These are phyloP conservation scores for Limonius californicus DNA, from an alignment of 1,140 invertebrate species.

Conservation along the genomic window DNA sequence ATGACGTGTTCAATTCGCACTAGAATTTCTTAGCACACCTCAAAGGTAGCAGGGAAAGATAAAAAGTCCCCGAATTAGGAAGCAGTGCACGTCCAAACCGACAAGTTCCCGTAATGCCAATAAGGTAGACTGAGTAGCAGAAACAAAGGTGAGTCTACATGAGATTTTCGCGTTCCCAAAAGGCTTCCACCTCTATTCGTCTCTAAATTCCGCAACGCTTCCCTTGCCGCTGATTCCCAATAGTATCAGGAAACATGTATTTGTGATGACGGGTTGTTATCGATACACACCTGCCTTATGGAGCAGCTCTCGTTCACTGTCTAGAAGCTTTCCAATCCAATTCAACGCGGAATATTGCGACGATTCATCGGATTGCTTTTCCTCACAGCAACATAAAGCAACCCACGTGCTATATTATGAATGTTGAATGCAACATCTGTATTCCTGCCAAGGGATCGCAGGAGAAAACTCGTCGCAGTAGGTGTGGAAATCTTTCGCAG, in stretches of 20 bases:
- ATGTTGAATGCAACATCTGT: constrained; percentile 27
- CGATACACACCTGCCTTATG: constrained; percentile 35
- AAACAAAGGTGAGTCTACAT: constrained; percentile 12
- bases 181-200: neutral
- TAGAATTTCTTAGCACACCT: constrained; percentile 1
- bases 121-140: constrained; percentile 9
- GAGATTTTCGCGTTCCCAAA: constrained; percentile 2
- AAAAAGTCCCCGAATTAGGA: neutral
- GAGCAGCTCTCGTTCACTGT: constrained; percentile 31
- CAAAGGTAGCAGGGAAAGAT: neutral
- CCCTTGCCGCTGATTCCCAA: constrained; percentile 12
- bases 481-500: constrained; percentile 27
- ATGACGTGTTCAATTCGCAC: neutral
- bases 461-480: constrained; percentile 28
- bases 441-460: constrained; percentile 19
- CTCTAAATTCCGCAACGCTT: constrained; percentile 10
- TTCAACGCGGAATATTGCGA: constrained; percentile 41
- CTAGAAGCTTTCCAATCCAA: constrained; percentile 41
- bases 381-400: constrained; percentile 37
- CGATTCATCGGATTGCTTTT: constrained; percentile 43
- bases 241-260: constrained; percentile 15
- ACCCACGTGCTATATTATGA: constrained; percentile 26
- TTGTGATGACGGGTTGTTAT: constrained; percentile 17
- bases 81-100: neutral
- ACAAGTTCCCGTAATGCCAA: constrained; percentile 11